Base-by-base conservation (phyloP, 2,797 vertebrate species). In the Streptopelia turtur region DNA sequence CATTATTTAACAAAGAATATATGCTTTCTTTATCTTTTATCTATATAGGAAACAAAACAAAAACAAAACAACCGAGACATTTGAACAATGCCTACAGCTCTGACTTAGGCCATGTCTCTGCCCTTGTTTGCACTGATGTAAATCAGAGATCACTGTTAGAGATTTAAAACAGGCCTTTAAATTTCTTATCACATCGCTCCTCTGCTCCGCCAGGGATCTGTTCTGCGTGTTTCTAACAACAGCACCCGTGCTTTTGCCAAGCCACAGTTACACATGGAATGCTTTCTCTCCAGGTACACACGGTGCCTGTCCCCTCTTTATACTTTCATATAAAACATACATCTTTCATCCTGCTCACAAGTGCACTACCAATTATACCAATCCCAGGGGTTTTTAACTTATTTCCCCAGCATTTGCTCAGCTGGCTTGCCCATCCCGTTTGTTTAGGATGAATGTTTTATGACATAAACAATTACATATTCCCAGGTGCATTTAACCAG, bases 401-500 rank as follows among this genome's bases (percentile, higher is more conserved):
- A 87, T 96, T 96, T 97, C 90, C 45, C 83, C 83, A 66, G 43
- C 33, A 65, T 95, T 84, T 90, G 59, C 69, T 95, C 95, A 83
- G n/a, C 72, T 94, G 93, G 91, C 89, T 91, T 93, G 70, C 93
- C 95, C 90, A 79, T 90, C 59, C 74, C 20, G 1, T 83, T 93
- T 96, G 93, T 96, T 96, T 92, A 92, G 93, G 88, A 95, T 91
- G 70, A 90, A 93, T 87, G 92, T 89, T 96, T 96, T 87, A 96
- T 68, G 41, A 90, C 81, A 94, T 77, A 94, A 96, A 95, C 95
- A 96, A 93, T 94, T 96, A 96, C 64, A 90, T 93, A 92, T 93
- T 97, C 95, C 95, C 95, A 94, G 95, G 94, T 96, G 96, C 91
- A 95, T 95, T 96, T 95, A 96, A 96, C 96, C 94, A 95, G 96